Evolutionary conservation across 1,140 invertebrate species (phyloP).

Genomic region (Trinorchestia longiramus): DNA sequence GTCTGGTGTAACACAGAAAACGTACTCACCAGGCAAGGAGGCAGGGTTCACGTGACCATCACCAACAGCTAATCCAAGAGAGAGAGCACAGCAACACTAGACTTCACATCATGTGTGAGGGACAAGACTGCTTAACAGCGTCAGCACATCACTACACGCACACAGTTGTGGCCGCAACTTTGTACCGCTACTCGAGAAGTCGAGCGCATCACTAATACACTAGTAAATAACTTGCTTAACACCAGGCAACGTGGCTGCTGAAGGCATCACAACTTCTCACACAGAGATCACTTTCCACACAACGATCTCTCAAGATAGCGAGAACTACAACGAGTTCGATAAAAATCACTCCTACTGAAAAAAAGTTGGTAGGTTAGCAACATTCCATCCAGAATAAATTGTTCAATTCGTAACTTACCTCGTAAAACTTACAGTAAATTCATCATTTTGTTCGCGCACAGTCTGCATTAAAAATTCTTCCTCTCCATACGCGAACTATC

Average conservation of each 20-base stretch:
- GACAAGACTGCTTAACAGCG: neutral
- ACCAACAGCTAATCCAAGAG: neutral
- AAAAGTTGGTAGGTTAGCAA: neutral
- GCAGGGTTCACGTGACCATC: neutral
- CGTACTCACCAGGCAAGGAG: neutral
- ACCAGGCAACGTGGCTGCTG: neutral
- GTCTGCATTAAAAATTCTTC: neutral
- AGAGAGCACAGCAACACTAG: neutral
- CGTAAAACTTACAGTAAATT: neutral
- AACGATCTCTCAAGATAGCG: neutral
- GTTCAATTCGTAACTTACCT: neutral
- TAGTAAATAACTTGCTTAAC: neutral
- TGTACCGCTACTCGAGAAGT: neutral
- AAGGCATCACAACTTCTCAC: neutral
- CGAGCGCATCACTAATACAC: neutral
- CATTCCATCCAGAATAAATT: neutral
- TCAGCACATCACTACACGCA: neutral
- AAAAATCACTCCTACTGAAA: neutral
- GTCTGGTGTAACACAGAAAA: too few species aligned
- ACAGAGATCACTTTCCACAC: neutral
- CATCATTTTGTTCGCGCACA: neutral
- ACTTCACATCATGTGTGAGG: neutral
- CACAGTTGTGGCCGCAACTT: neutral
- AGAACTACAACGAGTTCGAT: neutral
- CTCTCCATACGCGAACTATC: too few species aligned